phyloP scores from a whole-genome alignment of 2,797 vertebrate species.

The Xiphophorus birchmanni region DNA sequence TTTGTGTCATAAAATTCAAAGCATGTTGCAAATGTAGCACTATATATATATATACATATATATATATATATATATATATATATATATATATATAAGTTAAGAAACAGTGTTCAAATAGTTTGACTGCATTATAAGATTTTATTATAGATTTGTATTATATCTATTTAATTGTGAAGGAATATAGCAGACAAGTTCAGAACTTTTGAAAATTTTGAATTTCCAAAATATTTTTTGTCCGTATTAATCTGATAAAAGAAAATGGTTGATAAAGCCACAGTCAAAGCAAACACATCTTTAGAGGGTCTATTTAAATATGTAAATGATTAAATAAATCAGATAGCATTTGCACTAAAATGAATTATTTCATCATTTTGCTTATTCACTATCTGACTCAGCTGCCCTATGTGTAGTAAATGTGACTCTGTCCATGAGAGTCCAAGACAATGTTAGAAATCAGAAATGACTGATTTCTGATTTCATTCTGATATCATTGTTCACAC shows the following conservation, averaged over 20 bases:
- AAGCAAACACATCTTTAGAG: neutral
- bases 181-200: neutral
- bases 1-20: neutral
- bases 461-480: neutral
- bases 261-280: neutral
- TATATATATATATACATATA: too few relatives aligned
- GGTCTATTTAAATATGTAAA: neutral
- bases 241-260: neutral
- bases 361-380: neutral
- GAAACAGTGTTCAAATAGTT: neutral
- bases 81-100: neutral
- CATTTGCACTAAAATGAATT: neutral
- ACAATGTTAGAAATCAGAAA: conserved; percentile 20
- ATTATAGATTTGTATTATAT: neutral
- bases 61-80: too few relatives aligned
- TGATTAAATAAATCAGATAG: neutral
- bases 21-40: conserved; percentile 1
- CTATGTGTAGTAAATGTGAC: neutral
- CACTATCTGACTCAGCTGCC: neutral
- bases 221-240: neutral
- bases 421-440: neutral
- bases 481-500: conserved; percentile 56
- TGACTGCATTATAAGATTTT: neutral
- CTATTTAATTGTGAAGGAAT: neutral
- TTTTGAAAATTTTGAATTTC: neutral